These are phyloP conservation scores for Epinephelus lanceolatus DNA, from an alignment of 2,113 vertebrate species.

Conservation along the genomic window DNA sequence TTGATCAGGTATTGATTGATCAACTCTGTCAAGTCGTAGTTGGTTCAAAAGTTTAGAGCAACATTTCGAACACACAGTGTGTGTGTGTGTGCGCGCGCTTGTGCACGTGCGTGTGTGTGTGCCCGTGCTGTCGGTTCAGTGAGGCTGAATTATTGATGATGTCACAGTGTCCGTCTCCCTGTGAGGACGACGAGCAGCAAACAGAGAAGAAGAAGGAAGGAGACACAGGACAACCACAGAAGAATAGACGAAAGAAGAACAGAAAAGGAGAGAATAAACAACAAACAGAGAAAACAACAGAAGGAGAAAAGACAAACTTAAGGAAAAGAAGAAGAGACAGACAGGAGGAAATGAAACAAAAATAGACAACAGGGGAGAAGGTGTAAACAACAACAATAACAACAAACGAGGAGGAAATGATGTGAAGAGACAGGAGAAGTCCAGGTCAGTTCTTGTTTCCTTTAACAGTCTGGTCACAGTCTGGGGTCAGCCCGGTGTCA, in stretches of 20 bases:
- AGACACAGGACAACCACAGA: not conserved
- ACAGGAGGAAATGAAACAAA: not conserved
- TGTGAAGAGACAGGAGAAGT: not conserved
- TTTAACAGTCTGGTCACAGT: no score
- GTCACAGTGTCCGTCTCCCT: constrained; percentile 20
- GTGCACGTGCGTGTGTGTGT: not conserved
- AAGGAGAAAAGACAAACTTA: not conserved
- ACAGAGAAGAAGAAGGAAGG: not conserved
- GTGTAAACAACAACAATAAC: not conserved
- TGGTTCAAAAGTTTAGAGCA: no score
- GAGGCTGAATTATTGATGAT: constrained; percentile 66
- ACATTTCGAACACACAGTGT: no score
- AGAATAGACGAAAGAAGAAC: not conserved
- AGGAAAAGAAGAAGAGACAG: not conserved
- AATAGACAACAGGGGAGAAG: not conserved
- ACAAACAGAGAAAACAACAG: not conserved
- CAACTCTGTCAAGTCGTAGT: no score
- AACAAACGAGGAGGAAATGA: constrained; percentile 5
- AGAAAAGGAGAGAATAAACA: not conserved
- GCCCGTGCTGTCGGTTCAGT: not conserved
- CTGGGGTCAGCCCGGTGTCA: no score
- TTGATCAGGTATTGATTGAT: no score
- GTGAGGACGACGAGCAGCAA: not conserved
- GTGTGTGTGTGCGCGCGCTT: no score
- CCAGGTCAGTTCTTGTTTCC: constrained; percentile 28